Evolutionary conservation across 2,113 vertebrate genomes (phyloP).

Genomic region (Sylvilagus bachmani): DNA sequence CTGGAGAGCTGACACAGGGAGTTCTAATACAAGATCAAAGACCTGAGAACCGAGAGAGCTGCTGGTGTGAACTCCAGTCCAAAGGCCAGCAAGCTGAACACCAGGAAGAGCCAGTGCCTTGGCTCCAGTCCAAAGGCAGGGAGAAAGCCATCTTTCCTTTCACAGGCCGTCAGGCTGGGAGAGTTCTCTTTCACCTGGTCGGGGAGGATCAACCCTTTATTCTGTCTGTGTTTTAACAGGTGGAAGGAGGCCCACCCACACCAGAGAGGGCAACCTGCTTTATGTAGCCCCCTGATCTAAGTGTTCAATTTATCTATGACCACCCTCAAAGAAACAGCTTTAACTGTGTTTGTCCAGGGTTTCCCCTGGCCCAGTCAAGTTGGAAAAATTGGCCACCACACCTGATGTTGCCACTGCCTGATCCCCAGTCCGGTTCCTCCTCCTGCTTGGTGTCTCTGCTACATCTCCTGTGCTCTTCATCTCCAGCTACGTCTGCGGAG

Average conservation of each 20-base stretch:
- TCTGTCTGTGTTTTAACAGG: neutral
- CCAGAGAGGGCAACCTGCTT: neutral
- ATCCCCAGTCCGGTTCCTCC: neutral
- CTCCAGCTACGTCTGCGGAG: neutral
- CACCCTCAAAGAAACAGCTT: neutral
- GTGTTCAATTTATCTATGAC: neutral
- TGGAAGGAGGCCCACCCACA: neutral
- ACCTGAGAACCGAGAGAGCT: neutral
- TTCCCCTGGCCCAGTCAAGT: neutral
- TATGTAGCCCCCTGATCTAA: neutral
- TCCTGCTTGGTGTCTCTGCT: neutral
- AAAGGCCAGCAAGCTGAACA: neutral
- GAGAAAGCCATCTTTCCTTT: neutral
- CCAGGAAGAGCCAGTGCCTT: neutral
- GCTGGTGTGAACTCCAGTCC: no score
- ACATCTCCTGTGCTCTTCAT: neutral
- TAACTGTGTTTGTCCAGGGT: neutral
- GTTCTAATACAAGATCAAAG: neutral
- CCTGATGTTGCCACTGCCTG: neutral
- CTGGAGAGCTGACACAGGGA: neutral
- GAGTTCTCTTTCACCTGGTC: neutral
- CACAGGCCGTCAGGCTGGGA: neutral
- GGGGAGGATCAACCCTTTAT: neutral
- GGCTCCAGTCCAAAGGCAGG: neutral
- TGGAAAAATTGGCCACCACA: neutral